phyloP scores from a whole-genome alignment of 1,140 invertebrate species.

The Philopotamus ludificatus region DNA sequence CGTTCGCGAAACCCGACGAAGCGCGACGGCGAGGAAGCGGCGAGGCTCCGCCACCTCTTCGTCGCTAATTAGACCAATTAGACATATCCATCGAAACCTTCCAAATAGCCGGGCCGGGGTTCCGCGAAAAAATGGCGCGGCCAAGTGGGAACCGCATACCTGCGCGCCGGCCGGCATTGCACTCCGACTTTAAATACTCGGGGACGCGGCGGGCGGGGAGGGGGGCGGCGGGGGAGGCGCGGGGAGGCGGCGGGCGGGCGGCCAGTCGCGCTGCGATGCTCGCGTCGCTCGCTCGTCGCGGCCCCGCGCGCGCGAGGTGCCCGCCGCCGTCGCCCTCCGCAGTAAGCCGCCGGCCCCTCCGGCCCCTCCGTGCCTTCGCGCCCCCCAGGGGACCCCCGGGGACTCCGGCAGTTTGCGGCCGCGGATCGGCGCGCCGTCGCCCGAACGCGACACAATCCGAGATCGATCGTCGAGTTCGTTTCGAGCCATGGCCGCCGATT shows the following conservation, averaged over 20 bases:
- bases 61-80: constrained; percentile 24
- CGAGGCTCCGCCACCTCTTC: neutral
- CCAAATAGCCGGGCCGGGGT: constrained; percentile 31
- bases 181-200: constrained; percentile 36
- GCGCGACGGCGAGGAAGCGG: neutral
- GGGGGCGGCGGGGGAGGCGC: neutral
- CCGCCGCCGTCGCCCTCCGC: no score
- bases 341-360: constrained; percentile 10
- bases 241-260: neutral
- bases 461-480: constrained; percentile 19
- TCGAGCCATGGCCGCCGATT: neutral
- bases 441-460: constrained; percentile 32
- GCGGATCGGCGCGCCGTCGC: constrained; percentile 15
- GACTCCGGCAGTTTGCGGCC: constrained; percentile 8
- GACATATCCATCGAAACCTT: constrained; percentile 20
- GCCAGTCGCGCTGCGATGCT: constrained; percentile 21
- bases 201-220: constrained; percentile 5
- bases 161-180: constrained; percentile 31
- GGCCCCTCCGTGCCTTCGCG: constrained; percentile 4
- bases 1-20: neutral
- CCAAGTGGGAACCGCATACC: constrained; percentile 32
- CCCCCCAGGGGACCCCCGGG: constrained; percentile 5
- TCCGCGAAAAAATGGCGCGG: constrained; percentile 37
- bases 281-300: no score
- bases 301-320: no score